Evolutionary conservation across 1,140 invertebrate genomes (phyloP).

Genomic region (Zaprionus ghesquierei): DNA sequence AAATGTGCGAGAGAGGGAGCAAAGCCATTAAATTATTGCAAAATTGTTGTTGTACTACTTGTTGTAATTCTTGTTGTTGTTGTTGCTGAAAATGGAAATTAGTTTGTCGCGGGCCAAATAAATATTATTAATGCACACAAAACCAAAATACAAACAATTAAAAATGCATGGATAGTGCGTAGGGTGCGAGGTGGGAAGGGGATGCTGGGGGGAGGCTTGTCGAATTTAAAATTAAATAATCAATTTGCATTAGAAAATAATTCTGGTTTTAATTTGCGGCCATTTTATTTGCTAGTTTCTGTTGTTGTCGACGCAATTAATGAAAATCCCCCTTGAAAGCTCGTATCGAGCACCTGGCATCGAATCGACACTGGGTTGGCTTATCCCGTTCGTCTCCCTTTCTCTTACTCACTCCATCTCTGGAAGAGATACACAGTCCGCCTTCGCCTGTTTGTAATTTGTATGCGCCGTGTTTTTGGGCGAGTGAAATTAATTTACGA

Average conservation of each 20-base stretch:
- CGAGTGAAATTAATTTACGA: conserved; percentile 74
- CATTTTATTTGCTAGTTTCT: conserved; percentile 7
- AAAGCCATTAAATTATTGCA: conserved; percentile 49
- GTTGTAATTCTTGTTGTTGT: background rate
- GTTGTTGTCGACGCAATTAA: conserved; percentile 13
- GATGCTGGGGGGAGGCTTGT: background rate
- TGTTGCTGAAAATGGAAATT: conserved; percentile 51
- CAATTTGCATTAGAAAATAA: conserved; percentile 44
- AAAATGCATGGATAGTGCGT: background rate
- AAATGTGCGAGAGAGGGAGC: conserved; percentile 2
- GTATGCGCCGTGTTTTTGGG: conserved; percentile 50
- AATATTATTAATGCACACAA: conserved; percentile 45
- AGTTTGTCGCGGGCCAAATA: conserved; percentile 20
- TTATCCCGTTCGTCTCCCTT: background rate
- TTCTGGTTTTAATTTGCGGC: conserved; percentile 28
- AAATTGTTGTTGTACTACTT: background rate
- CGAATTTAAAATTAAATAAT: conserved; percentile 44
- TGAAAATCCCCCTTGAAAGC: conserved; percentile 3
- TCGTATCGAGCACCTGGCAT: background rate
- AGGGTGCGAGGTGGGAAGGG: background rate
- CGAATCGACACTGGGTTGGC: background rate
- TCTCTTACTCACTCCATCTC: no score
- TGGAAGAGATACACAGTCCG: background rate
- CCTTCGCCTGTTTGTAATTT: conserved; percentile 46
- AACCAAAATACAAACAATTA: conserved; percentile 43